A percentile compares a stretch with the other conserved stretches of the same genome.
phyloP scores from a whole-genome alignment of 2,888 invertebrate genomes.

The Sesia apiformis region DNA sequence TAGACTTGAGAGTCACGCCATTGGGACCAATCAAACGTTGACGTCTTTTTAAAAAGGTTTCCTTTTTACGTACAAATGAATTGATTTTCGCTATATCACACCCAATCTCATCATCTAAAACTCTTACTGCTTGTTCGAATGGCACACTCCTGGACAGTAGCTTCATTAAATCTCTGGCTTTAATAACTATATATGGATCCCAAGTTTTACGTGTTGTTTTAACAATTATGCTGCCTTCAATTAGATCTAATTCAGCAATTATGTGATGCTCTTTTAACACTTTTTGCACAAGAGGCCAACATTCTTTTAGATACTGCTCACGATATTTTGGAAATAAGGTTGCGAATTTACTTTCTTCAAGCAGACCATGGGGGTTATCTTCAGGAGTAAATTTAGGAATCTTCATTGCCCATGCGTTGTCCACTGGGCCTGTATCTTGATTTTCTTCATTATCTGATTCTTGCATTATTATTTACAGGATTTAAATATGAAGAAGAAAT shows the following conservation, averaged over 20 bases:
- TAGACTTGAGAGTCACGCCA: conserved; percentile 97
- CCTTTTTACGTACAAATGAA: conserved; percentile 90
- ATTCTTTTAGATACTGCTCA: conserved; percentile 94
- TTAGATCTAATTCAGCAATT: conserved; percentile 90
- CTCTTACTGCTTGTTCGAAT: conserved; percentile 93
- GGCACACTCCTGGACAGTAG: conserved; percentile 96
- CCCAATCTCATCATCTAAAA: conserved; percentile 90
- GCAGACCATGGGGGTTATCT: conserved; percentile 90
- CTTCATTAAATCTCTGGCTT: conserved; percentile 96
- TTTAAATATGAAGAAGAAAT: neutral
- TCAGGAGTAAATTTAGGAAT: conserved; percentile 90
- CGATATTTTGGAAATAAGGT: conserved; percentile 97
- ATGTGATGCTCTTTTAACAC: conserved; percentile 85
- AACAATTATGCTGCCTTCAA: conserved; percentile 96
- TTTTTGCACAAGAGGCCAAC: conserved; percentile 96
- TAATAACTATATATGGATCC: conserved; percentile 98
- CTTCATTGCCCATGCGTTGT: conserved; percentile 90
- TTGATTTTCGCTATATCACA: conserved; percentile 98
- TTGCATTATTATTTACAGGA: conserved; percentile 2
- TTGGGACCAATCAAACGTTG: conserved; percentile 97
- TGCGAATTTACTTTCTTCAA: conserved; percentile 97
- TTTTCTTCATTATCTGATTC: conserved; percentile 30
- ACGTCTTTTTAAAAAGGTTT: conserved; percentile 95
- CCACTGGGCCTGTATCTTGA: conserved; percentile 74
- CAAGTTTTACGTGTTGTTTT: conserved; percentile 96